Percentiles rank a stretch among this genome's conserved stretches.
Conservation (phyloP, 2,113 vertebrate genomes). For the Coturnix japonica region DNA sequence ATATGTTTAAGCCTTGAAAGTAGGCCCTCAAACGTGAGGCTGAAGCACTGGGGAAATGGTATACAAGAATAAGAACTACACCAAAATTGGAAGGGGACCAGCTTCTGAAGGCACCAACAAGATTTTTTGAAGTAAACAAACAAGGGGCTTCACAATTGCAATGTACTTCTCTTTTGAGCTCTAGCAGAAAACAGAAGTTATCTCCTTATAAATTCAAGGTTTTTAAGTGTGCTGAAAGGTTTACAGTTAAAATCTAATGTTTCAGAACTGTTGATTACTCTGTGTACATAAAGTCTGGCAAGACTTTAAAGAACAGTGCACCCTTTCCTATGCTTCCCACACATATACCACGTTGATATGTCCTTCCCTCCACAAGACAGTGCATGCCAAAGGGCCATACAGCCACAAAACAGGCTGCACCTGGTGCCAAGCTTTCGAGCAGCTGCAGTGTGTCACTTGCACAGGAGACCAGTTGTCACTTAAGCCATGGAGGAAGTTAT, state of each 20-base stretch:
- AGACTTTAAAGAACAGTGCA: neutral
- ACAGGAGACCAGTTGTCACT: neutral
- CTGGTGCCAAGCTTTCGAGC: neutral
- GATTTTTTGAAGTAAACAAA: neutral
- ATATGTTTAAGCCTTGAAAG: neutral
- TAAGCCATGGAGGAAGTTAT: neutral
- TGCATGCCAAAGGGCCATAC: neutral
- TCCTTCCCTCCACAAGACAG: neutral
- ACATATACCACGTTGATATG: neutral
- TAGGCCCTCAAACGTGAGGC: neutral
- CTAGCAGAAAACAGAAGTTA: neutral
- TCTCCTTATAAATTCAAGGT: neutral
- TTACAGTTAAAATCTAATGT: neutral
- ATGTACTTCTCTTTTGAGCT: conserved; percentile 3
- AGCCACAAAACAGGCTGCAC: conserved; percentile 25
- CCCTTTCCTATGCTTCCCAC: neutral
- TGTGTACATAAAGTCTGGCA: neutral
- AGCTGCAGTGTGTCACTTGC: conserved; percentile 46
- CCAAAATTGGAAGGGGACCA: neutral
- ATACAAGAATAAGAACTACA: neutral
- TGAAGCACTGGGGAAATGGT: neutral
- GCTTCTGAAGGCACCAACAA: conserved; percentile 12
- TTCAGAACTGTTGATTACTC: neutral
- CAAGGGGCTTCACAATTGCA: neutral
- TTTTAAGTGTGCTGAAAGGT: neutral